Base-by-base conservation (phyloP, 2,888 invertebrate genomes). In the Onthophagus sagittarius region DNA sequence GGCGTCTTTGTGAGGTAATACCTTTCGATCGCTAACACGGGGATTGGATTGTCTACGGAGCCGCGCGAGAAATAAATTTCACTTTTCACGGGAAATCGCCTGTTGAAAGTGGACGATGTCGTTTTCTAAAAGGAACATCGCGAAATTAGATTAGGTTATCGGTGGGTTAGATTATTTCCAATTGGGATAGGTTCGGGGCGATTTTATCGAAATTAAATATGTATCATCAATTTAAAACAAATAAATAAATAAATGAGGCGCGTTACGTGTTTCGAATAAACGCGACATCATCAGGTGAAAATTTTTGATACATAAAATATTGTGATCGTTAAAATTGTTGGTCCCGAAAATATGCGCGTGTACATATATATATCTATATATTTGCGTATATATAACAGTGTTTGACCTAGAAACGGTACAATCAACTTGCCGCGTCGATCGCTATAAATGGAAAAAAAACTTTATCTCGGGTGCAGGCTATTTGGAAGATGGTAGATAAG, bases 371-470 rank as follows among this genome's bases (percentile, higher is more conserved):
- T n/a, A n/a, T n/a, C n/a, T n/a, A n/a, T n/a, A n/a, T n/a, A 53
- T 53, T 53, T 7, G 39, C 39, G 39, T 53, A 72, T 63, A 75
- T 70, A 70, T 72, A 71, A 71, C 67, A 32, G 65, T 69, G 71
- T 76, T 75, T 79, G 78, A 78, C 79, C 79, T 78, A 79, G 77
- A 77, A 77, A 74, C 72, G 75, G 79, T 77, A 77, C 78, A 78
- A 72, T 79, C 79, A 81, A 81, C 80, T 81, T 81, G 80, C 80
- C 78, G 80, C 79, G 77, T 77, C 79, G 77, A 79, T 78, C 76
- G 76, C 77, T 76, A 75, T 77, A 77, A 79, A 78, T 78, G 77
- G 79, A 79, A 80, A 23, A 23, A 23, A 80, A 76, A 78, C 76
- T 76, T 78, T 77, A 75, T 73, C 72, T 74, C 63, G 63, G 33